These are phyloP conservation scores for Ceriagrion tenellum DNA, from an alignment of 2,888 invertebrate species.

Conservation along the genomic window DNA sequence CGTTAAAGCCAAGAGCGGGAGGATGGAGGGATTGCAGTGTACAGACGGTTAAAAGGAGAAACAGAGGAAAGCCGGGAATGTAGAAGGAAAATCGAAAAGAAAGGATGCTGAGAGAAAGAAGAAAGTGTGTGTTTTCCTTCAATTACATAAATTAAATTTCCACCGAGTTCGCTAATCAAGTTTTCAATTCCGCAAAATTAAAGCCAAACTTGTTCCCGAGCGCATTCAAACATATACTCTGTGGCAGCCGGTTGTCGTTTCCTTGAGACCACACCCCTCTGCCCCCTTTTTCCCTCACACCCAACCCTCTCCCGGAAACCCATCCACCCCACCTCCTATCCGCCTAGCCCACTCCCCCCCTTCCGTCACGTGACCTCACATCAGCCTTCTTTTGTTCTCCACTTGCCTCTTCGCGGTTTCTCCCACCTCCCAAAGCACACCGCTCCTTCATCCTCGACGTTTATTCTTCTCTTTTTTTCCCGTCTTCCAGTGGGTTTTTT, in stretches of 20 bases:
- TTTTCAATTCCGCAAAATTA: slow-evolving; percentile 12
- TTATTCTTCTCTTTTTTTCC: background rate
- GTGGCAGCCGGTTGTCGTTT: slow-evolving; percentile 4
- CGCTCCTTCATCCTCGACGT: background rate
- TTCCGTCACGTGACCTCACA: background rate
- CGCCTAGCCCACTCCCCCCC: background rate
- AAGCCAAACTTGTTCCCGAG: slow-evolving; percentile 29
- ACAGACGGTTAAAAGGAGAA: background rate
- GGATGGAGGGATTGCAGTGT: background rate
- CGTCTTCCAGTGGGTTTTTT: too few species aligned
- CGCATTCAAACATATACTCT: slow-evolving; percentile 6
- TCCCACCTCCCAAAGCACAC: background rate
- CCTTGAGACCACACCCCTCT: background rate
- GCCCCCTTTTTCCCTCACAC: background rate
- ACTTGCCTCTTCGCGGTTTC: background rate
- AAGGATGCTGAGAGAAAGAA: background rate
- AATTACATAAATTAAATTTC: slow-evolving; percentile 18
- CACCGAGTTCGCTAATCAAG: slow-evolving; percentile 7
- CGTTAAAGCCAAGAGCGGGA: background rate
- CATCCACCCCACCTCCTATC: background rate
- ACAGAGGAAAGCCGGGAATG: background rate
- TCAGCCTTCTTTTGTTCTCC: background rate
- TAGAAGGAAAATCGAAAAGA: background rate
- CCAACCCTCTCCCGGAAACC: background rate
- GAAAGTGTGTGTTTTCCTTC: background rate